Percentiles rank a stretch among this genome's conserved stretches.
Evolutionary conservation across 2,113 vertebrate genomes (phyloP).

Genomic region (Labrus mixtus): DNA sequence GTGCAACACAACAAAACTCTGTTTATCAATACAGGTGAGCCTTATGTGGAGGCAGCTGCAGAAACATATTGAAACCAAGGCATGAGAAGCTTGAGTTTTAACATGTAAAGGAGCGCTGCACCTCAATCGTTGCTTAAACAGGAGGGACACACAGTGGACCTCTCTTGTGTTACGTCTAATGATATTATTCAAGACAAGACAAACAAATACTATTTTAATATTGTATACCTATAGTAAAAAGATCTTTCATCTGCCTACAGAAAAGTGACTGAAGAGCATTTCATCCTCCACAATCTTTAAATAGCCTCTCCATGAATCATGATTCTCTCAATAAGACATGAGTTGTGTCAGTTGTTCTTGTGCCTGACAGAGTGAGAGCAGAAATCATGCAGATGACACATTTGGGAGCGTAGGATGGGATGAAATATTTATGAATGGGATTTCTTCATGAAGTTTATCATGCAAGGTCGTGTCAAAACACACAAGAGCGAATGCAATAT

Average conservation of each 20-base stretch:
- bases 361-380: constrained; percentile 71
- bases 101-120: too few relatives aligned
- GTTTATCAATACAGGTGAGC: too few relatives aligned
- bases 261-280: constrained; percentile 39
- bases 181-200: too few relatives aligned
- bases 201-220: constrained; percentile 24
- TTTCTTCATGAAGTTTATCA: constrained; percentile 8
- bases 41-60: too few relatives aligned
- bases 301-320: constrained; percentile 65
- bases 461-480: constrained; percentile 25
- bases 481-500: constrained; percentile 15
- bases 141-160: too few relatives aligned
- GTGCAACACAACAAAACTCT: too few relatives aligned
- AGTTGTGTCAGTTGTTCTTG: constrained; percentile 36
- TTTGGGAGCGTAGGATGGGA: constrained; percentile 46
- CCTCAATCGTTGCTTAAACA: too few relatives aligned
- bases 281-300: constrained; percentile 62
- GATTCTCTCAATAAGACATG: constrained; percentile 40
- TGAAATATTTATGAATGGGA: constrained; percentile 40
- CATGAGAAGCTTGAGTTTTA: too few relatives aligned
- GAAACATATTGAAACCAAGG: too few relatives aligned
- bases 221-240: constrained; percentile 28
- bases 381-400: constrained; percentile 60
- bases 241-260: constrained; percentile 17
- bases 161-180: too few relatives aligned